Conservation (phyloP, 2,888 invertebrate genomes). For the Watsonalla binaria region DNA sequence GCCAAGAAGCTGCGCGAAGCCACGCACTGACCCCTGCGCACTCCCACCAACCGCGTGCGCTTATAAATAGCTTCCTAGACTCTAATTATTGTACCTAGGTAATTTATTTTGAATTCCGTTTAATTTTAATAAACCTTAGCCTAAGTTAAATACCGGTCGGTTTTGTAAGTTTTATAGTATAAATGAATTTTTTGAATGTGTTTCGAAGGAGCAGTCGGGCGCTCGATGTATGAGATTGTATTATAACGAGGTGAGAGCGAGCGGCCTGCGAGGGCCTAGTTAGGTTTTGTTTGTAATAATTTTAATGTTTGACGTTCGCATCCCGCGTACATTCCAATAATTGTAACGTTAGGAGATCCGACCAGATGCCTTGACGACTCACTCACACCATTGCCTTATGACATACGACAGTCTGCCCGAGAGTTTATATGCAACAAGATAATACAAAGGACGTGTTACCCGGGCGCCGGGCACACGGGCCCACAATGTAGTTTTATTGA, state of each 20-base stretch:
- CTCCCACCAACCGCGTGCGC: conserved; percentile 63
- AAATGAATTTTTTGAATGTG: conserved; percentile 57
- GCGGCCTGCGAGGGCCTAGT: conserved; percentile 58
- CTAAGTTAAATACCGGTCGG: conserved; percentile 74
- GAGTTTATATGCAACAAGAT: conserved; percentile 77
- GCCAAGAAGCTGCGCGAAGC: conserved; percentile 71
- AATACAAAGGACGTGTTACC: conserved; percentile 79
- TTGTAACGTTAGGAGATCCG: conserved; percentile 52
- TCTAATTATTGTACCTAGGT: conserved; percentile 79
- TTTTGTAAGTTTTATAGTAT: conserved; percentile 80
- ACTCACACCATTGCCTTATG: conserved; percentile 76
- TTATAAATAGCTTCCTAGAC: conserved; percentile 76
- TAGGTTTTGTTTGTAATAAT: conserved; percentile 65
- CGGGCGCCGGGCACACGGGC: conserved; percentile 77
- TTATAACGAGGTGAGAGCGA: conserved; percentile 60
- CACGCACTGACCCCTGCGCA: conserved; percentile 70
- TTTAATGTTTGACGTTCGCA: conserved; percentile 65
- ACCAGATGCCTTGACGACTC: conserved; percentile 64
- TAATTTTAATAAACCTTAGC: conserved; percentile 72
- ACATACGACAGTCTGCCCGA: conserved; percentile 79
- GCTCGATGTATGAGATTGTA: conserved; percentile 58
- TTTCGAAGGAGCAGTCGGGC: conserved; percentile 47
- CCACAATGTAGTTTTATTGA: conserved; percentile 79
- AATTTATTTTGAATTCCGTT: conserved; percentile 80
- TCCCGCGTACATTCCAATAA: conserved; percentile 77